Evolutionary conservation across 2,888 invertebrate species (phyloP).

Genomic region (Agonopterix arenella): DNA sequence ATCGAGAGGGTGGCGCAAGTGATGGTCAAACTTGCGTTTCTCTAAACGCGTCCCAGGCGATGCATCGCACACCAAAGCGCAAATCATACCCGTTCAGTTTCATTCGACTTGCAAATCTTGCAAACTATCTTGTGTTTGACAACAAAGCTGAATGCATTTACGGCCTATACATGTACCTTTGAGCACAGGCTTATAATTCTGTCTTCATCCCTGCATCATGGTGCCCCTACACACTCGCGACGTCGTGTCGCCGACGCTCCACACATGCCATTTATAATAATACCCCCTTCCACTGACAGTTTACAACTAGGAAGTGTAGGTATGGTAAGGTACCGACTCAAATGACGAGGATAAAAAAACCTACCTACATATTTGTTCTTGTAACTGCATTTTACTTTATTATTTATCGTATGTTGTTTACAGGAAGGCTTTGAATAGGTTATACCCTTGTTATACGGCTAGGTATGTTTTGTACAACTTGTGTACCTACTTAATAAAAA

Average conservation of each 20-base stretch:
- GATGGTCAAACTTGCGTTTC: no score
- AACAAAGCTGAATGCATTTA: background rate
- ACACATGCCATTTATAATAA: slow-evolving; percentile 61
- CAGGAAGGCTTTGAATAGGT: background rate
- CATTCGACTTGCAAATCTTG: no score
- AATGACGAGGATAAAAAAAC: slow-evolving; percentile 41
- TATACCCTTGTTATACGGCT: no score
- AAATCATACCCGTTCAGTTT: no score
- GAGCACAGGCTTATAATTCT: background rate
- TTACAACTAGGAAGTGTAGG: slow-evolving; percentile 45
- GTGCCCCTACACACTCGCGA: slow-evolving; percentile 12
- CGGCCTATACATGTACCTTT: no score
- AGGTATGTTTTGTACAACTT: no score
- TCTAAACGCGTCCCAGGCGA: no score
- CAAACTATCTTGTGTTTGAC: no score
- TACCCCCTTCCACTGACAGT: slow-evolving; percentile 45
- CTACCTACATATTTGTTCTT: slow-evolving; percentile 19
- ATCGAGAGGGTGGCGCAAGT: no score
- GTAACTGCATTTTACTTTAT: slow-evolving; percentile 2
- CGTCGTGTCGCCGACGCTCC: slow-evolving; percentile 45
- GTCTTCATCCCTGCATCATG: background rate
- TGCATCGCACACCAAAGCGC: no score
- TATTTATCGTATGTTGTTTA: background rate
- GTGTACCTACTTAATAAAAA: no score
- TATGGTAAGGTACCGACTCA: slow-evolving; percentile 16